A percentile compares a stretch with the other conserved stretches of the same genome.
These are phyloP conservation scores for Ostrea edulis DNA, from an alignment of 1,140 invertebrate genomes.

Conservation along the genomic window DNA sequence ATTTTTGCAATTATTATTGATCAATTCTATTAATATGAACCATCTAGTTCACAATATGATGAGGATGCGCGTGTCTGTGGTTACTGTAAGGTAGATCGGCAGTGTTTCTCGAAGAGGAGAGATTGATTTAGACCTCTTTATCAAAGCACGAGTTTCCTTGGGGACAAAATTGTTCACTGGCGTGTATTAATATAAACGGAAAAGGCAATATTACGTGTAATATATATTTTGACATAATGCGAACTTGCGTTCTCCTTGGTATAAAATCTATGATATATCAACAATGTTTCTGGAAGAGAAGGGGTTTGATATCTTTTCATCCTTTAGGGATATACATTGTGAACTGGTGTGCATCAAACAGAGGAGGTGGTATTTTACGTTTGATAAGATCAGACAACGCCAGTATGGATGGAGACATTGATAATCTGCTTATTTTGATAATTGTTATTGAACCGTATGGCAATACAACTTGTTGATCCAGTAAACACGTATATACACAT, in stretches of 20 bases:
- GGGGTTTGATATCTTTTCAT: too few relatives aligned
- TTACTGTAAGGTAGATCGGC: not conserved
- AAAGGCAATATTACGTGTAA: too few relatives aligned
- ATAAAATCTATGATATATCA: too few relatives aligned
- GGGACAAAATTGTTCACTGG: not conserved
- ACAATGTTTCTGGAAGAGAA: too few relatives aligned
- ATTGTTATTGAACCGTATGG: not conserved
- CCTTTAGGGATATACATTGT: too few relatives aligned
- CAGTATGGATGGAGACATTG: not conserved
- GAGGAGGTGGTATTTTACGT: not conserved
- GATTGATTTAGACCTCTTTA: not conserved
- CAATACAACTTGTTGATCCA: not conserved
- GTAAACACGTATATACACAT: not conserved
- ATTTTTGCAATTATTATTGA: not conserved
- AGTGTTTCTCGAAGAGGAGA: not conserved
- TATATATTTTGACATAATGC: too few relatives aligned
- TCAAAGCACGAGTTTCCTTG: not conserved
- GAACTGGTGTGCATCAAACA: not conserved
- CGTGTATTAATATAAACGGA: not conserved
- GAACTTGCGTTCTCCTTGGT: too few relatives aligned
- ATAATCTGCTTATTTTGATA: conserved; percentile 1
- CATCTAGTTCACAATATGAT: not conserved
- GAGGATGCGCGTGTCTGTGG: not conserved
- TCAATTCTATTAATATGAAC: not conserved
- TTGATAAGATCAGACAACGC: not conserved